A percentile compares a stretch with the other conserved stretches of the same genome.
Conservation (phyloP, 2,113 vertebrate genomes). For the Pterocles burchelli region DNA sequence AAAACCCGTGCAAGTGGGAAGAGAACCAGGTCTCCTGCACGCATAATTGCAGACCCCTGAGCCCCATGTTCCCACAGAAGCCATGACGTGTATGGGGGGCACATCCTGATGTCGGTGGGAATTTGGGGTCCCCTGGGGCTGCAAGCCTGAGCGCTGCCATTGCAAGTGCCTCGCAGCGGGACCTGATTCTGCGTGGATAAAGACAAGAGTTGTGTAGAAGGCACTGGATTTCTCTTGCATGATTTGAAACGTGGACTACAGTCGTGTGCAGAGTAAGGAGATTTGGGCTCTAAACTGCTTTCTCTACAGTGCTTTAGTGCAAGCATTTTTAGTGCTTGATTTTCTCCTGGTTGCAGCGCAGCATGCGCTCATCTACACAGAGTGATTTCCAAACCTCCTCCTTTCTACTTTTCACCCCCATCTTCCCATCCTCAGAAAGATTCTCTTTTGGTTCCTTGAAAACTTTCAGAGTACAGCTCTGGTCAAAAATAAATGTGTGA, state of each 20-base stretch:
- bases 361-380: not conserved
- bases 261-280: constrained; percentile 65
- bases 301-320: constrained; percentile 34
- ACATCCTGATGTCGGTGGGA: not conserved
- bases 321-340: constrained; percentile 35
- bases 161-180: constrained; percentile 50
- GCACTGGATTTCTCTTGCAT: constrained; percentile 79
- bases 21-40: constrained; percentile 19
- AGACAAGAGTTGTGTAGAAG: constrained; percentile 80
- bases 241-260: constrained; percentile 61
- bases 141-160: constrained; percentile 27
- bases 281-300: constrained; percentile 41
- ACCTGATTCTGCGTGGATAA: constrained; percentile 71
- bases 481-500: constrained; percentile 75
- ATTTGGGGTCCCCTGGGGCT: not conserved
- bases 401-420: not conserved
- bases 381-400: constrained; percentile 1
- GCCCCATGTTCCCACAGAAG: not conserved
- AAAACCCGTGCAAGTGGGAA: constrained; percentile 33
- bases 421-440: not conserved
- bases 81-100: not conserved
- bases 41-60: not conserved
- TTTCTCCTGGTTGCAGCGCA: not conserved
- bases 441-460: constrained; percentile 70
- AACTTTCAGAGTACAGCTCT: constrained; percentile 75